Conservation (phyloP, 1,140 invertebrate species). For the Onthophagus taurus region DNA sequence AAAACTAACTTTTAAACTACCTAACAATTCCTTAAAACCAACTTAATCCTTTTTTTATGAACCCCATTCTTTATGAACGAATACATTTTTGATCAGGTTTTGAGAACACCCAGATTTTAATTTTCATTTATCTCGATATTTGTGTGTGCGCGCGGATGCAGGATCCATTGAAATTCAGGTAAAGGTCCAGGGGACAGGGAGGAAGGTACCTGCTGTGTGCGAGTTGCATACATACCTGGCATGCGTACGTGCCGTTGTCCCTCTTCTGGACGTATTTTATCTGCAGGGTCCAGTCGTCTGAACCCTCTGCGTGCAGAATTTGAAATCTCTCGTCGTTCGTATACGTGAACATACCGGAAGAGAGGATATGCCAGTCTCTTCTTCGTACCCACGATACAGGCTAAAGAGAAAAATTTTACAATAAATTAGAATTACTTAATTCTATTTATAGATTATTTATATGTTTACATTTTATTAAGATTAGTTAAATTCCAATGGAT, state of each 20-base stretch:
- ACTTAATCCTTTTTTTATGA: too few relatives aligned
- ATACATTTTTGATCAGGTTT: too few relatives aligned
- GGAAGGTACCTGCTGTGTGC: not conserved
- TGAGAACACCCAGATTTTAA: too few relatives aligned
- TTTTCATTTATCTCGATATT: too few relatives aligned
- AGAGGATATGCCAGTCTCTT: slow-evolving; percentile 86
- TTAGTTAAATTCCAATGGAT: not conserved
- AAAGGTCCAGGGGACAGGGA: too few relatives aligned
- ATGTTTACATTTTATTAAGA: not conserved
- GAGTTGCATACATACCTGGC: slow-evolving; percentile 58
- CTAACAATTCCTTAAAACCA: too few relatives aligned
- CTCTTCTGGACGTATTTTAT: slow-evolving; percentile 87
- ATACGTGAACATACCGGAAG: slow-evolving; percentile 79
- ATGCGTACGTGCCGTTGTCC: slow-evolving; percentile 91
- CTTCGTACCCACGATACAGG: slow-evolving; percentile 86
- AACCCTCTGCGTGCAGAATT: slow-evolving; percentile 59
- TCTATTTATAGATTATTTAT: not conserved
- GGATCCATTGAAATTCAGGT: too few relatives aligned
- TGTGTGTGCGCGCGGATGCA: too few relatives aligned
- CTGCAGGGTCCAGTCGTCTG: slow-evolving; percentile 82
- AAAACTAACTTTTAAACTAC: too few relatives aligned
- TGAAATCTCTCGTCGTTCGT: slow-evolving; percentile 87
- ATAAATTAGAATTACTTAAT: too few relatives aligned
- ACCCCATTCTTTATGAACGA: too few relatives aligned
- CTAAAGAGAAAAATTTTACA: slow-evolving; percentile 28